Evolutionary conservation across 2,888 invertebrate species (phyloP), one percentile per base, ranked within the genome.

Genomic region (Dynastes hyllus): DNA sequence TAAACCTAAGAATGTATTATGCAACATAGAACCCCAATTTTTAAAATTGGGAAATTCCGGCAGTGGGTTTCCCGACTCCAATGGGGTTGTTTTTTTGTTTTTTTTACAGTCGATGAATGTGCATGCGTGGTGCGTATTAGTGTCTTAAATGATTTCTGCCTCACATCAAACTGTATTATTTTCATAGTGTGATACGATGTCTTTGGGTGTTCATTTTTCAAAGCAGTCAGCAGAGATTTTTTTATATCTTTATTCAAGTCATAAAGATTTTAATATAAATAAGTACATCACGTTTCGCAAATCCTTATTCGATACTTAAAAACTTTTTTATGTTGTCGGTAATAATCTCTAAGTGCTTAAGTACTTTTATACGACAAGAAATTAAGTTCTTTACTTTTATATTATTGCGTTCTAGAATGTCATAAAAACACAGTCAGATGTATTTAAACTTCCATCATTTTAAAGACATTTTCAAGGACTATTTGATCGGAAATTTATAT

Each of bases 401-500:
- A 73, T 58, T 61, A 58, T 73, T 40, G 40, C 67, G 2, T 22
- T 37, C 29, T 73, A 73, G 45, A 40, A 58, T 61, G 13, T 27
- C 61, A 61, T 73, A 73, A 73, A 73, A 73, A 45, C 37, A 40
- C 22, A 61, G 37, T 61, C 58, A 13, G 27, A 22, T 40, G 73
- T 58, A 73, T 58, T 69, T 69, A 69, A 73, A 73, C 58, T 73
- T 58, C 16, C 11, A 11, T 11, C 67, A 50, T 69, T 69, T 69
- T 69, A 50, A 51, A 27, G 13, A 16, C 27, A 69, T 69, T 69
- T 69, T 69, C 27, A 45, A 29, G 50, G 27, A 58, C 37, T 53
- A 53, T 61, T 61, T 73, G 61, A 71, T 55, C 71, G 50, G 16
- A 73, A 73, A 73, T 73, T 61, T 73, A 61, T 73, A 71, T 61